Percentiles rank a stretch among this genome's conserved stretches.
Conservation (phyloP, 2,888 invertebrate species). For the Aleiodes alternator region DNA sequence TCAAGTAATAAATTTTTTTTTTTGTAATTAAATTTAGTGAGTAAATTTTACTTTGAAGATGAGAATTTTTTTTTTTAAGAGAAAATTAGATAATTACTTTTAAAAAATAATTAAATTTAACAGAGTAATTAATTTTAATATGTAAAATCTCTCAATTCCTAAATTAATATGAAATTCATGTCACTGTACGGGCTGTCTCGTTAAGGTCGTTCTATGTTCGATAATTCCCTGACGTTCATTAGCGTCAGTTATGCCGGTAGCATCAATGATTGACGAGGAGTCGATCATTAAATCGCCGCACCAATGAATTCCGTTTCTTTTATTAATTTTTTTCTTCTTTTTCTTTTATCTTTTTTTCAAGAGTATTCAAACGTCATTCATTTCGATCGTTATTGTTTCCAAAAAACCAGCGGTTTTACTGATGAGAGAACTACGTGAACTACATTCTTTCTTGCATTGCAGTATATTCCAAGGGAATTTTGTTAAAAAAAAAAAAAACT, state of each 20-base stretch:
- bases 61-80: not conserved
- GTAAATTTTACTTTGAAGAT: not conserved
- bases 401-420: not conserved
- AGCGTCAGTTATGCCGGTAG: conserved; percentile 42
- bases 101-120: conserved; percentile 19
- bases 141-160: not conserved
- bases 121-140: not conserved
- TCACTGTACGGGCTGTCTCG: conserved; percentile 24
- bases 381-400: conserved; percentile 24
- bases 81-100: not conserved
- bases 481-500: not conserved
- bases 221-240: conserved; percentile 41
- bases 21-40: too few species aligned
- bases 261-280: conserved; percentile 41
- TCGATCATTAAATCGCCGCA: conserved; percentile 42
- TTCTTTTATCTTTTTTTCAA: not conserved
- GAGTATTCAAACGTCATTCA: conserved; percentile 8
- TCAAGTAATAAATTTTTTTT: not conserved
- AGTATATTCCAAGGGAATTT: not conserved
- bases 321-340: not conserved
- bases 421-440: conserved; percentile 12
- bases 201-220: conserved; percentile 3
- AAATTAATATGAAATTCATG: conserved; percentile 26
- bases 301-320: conserved; percentile 13
- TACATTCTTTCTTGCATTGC: conserved; percentile 9